Conservation (phyloP, 1,140 invertebrate species). For the Olivierus martensii region DNA sequence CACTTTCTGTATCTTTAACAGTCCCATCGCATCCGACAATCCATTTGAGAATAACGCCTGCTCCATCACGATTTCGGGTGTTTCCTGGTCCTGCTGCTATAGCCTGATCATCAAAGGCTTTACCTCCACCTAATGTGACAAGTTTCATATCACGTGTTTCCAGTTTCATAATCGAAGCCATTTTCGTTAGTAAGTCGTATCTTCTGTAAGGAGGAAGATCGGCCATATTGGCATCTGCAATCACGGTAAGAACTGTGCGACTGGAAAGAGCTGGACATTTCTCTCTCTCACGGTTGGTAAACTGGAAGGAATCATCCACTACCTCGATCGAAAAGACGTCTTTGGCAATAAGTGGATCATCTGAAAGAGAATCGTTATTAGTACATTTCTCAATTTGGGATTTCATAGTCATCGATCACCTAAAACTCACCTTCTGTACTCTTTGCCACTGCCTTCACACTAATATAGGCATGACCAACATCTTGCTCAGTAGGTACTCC, state of each 20-base stretch:
- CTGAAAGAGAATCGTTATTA: not conserved
- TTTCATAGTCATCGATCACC: not conserved
- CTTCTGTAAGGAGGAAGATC: not conserved
- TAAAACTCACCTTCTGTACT: not conserved
- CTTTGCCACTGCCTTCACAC: slow-evolving; percentile 29
- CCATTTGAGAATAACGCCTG: slow-evolving; percentile 39
- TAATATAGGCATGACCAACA: slow-evolving; percentile 38
- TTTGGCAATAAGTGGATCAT: slow-evolving; percentile 17
- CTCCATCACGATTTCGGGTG: slow-evolving; percentile 32
- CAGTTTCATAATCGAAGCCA: slow-evolving; percentile 1
- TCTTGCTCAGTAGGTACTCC: slow-evolving; percentile 43
- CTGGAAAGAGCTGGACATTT: not conserved
- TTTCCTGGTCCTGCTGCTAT: slow-evolving; percentile 45
- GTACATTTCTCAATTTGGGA: too few species aligned
- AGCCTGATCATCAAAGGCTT: slow-evolving; percentile 31
- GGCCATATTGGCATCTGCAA: not conserved
- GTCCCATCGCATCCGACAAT: slow-evolving; percentile 51
- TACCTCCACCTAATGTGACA: slow-evolving; percentile 22
- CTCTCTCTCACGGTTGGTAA: too few species aligned
- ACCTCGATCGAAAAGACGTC: slow-evolving; percentile 43
- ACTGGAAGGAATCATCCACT: slow-evolving; percentile 15
- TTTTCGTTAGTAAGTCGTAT: slow-evolving; percentile 34
- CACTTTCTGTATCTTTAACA: slow-evolving; percentile 33
- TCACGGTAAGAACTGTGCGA: not conserved
- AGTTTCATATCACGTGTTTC: not conserved